phyloP scores from a whole-genome alignment of 2,888 invertebrate species.

The Plusia festucae region DNA sequence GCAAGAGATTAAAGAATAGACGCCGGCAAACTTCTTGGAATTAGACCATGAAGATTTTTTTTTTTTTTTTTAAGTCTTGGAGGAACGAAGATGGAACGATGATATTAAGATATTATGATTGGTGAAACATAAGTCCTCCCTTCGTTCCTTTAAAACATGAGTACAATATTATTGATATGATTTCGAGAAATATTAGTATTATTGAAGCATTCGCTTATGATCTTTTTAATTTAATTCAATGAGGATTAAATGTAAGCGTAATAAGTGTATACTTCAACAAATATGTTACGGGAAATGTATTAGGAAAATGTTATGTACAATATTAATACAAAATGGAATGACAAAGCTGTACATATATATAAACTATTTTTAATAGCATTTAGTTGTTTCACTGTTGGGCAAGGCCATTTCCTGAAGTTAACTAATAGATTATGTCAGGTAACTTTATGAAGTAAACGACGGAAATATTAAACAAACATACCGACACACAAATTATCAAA shows the following conservation, averaged over 20 bases:
- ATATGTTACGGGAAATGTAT: neutral
- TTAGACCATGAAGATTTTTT: neutral
- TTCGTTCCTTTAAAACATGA: neutral
- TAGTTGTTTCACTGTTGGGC: neutral
- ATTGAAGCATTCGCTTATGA: neutral
- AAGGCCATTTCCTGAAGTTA: neutral
- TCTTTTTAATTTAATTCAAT: neutral
- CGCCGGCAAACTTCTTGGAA: neutral
- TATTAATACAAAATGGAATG: too few relatives aligned
- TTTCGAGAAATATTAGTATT: neutral
- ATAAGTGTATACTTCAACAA: neutral
- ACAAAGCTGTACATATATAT: too few relatives aligned
- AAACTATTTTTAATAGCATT: too few relatives aligned
- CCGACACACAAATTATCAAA: neutral
- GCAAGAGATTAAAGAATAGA: neutral
- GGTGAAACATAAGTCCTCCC: too few relatives aligned
- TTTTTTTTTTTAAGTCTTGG: neutral
- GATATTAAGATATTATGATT: neutral
- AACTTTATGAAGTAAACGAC: neutral
- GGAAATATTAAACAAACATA: constrained; percentile 4
- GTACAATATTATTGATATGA: neutral
- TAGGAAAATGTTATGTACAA: too few relatives aligned
- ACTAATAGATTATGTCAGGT: neutral
- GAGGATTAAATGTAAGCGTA: neutral
- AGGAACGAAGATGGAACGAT: neutral